A percentile compares a stretch with the other conserved stretches of the same genome.
These are phyloP conservation scores for Aphidius colemani DNA, from an alignment of 2,888 invertebrate species.

Conservation along the genomic window DNA sequence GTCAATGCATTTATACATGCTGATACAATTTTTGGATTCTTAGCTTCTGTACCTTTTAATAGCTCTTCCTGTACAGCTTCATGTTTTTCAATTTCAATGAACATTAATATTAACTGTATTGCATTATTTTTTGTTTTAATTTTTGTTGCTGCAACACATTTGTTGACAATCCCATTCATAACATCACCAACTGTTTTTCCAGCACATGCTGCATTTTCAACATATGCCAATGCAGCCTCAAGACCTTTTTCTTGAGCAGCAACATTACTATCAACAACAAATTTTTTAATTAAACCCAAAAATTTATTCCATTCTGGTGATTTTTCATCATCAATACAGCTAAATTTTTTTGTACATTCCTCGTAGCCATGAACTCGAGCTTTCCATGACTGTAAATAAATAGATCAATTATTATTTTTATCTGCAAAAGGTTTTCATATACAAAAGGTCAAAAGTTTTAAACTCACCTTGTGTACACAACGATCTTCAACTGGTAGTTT, in stretches of 20 bases:
- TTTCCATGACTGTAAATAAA: conserved; percentile 77
- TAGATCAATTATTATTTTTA: neutral
- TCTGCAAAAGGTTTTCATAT: conserved; percentile 20
- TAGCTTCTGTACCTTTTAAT: conserved; percentile 90
- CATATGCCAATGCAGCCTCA: conserved; percentile 87
- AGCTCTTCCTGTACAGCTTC: conserved; percentile 89
- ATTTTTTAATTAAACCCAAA: conserved; percentile 88
- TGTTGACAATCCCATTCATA: conserved; percentile 83
- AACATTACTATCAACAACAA: conserved; percentile 92
- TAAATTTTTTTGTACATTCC: conserved; percentile 87
- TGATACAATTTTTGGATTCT: conserved; percentile 93
- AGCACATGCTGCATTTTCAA: conserved; percentile 87
- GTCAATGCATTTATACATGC: conserved; percentile 80
- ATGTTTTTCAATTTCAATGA: conserved; percentile 93
- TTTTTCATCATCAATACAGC: conserved; percentile 88
- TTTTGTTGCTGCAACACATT: conserved; percentile 91
- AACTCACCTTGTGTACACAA: conserved; percentile 80
- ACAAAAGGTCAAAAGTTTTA: neutral
- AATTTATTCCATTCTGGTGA: conserved; percentile 93
- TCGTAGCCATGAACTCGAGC: conserved; percentile 93
- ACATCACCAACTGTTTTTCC: conserved; percentile 90
- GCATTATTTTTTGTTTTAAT: conserved; percentile 91
- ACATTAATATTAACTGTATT: conserved; percentile 88
- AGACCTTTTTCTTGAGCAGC: conserved; percentile 95
- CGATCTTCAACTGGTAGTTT: conserved; percentile 88